These are phyloP conservation scores for Microchirus variegatus DNA, from an alignment of 2,797 vertebrate species.

Conservation along the genomic window DNA sequence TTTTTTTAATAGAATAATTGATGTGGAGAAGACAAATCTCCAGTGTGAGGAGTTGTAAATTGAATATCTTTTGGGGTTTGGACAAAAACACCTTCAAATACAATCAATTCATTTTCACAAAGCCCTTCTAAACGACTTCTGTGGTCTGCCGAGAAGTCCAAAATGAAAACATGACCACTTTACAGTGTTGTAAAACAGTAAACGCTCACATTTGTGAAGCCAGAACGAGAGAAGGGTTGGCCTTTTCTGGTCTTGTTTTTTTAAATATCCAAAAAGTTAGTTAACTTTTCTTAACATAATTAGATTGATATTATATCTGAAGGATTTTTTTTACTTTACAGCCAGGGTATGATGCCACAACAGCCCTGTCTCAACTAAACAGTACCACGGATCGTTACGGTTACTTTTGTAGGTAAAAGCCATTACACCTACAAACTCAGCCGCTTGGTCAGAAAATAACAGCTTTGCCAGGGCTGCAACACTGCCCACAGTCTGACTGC, in stretches of 20 bases:
- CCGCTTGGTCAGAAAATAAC: conserved; percentile 33
- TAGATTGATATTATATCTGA: no score
- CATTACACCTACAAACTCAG: conserved; percentile 11
- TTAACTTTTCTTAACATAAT: no score
- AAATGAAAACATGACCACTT: neutral
- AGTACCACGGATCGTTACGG: neutral
- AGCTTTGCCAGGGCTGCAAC: conserved; percentile 44
- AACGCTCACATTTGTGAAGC: neutral
- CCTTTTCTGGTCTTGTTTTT: no score
- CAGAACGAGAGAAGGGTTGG: no score
- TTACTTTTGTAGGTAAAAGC: conserved; percentile 25
- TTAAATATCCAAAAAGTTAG: no score
- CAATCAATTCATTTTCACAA: neutral
- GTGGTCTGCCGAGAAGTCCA: neutral
- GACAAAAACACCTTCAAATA: neutral
- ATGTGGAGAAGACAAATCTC: neutral
- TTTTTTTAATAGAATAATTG: conserved; percentile 9
- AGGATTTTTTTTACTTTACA: conserved; percentile 10
- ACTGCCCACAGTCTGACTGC: conserved; percentile 60
- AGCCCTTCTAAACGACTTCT: neutral
- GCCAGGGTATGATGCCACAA: conserved; percentile 25
- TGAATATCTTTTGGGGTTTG: neutral
- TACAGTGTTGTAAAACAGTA: neutral
- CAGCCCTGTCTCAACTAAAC: conserved; percentile 20
- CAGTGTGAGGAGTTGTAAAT: neutral